Evolutionary conservation across 2,113 vertebrate species (phyloP), one percentile per base, ranked within the genome.

Genomic region (Rhinolophus sinicus): DNA sequence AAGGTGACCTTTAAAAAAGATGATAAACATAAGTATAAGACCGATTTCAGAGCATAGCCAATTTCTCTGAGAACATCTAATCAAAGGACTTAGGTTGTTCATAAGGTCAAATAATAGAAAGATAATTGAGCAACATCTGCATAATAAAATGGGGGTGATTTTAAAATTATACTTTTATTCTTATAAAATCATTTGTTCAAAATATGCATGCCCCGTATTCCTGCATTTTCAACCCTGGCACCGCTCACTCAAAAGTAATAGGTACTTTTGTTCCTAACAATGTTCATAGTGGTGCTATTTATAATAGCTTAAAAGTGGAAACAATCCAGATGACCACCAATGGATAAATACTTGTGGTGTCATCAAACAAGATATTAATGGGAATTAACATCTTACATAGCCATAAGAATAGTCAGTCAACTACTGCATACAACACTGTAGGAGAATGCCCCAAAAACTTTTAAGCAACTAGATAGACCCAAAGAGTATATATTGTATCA

Each of bases 291-390:
- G 62, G 13, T 73, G 4, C 1, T 56, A 35, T 58, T 94, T 86
- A 50, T 64, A 88, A 26, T 84, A 38, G 60, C 33, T 91, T 84
- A 87, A 93, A 93, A 50, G 24, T 62, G 21, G 26, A 93, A 97
- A 75, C 54, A 70, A 65, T 81, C 22, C 10, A 86, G 19, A 84
- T 83, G 56, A 21, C 2, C 24, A 58, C 19, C 12, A 82, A 8
- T 69, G 8, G 19, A 28, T 78, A 75, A 60, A 50, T 83, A 67
- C 33, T 94, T 80, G 5, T 88, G 30, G 14, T 78, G 40, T 54
- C 6, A 7, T 54, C 54, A 60, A 65, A 69, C 1, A 56, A 10
- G 18, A 58, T 58, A 58, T 7, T 21, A 28, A 70, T 1, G 44
- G 13, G 13, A 65, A 38, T 64, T 35, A n/a, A 26, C 60, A n/a